These are phyloP conservation scores for Chalcis sispes DNA, from an alignment of 2,888 invertebrate genomes.

Conservation along the genomic window DNA sequence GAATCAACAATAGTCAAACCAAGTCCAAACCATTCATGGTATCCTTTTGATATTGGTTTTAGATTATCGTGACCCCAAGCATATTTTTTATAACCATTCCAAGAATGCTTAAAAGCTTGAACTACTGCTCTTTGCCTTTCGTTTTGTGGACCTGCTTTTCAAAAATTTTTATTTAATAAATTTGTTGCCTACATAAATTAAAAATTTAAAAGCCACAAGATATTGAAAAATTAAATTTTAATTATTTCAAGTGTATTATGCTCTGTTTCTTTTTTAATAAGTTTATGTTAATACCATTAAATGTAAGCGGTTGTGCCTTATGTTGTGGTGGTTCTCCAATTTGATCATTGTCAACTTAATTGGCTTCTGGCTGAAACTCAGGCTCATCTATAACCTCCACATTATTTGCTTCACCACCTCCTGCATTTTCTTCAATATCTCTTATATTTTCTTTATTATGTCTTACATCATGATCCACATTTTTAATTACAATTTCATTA, in stretches of 20 bases:
- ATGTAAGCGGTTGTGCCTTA: slow-evolving; percentile 68
- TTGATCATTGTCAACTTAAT: slow-evolving; percentile 72
- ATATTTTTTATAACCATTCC: slow-evolving; percentile 93
- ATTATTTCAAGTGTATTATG: neutral
- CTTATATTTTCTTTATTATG: no score
- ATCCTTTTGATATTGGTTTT: slow-evolving; percentile 90
- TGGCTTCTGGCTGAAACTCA: slow-evolving; percentile 72
- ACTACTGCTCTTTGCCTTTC: slow-evolving; percentile 90
- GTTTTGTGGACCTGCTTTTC: slow-evolving; percentile 86
- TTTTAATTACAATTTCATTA: no score
- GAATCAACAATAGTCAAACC: slow-evolving; percentile 98
- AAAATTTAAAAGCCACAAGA: no score
- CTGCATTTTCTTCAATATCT: no score
- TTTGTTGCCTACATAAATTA: no score
- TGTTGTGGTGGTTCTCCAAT: slow-evolving; percentile 73
- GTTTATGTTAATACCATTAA: slow-evolving; percentile 64
- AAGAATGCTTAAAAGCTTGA: slow-evolving; percentile 93
- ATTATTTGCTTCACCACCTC: no score
- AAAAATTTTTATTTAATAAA: no score
- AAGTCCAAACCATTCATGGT: slow-evolving; percentile 96
- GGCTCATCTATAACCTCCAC: slow-evolving; percentile 77
- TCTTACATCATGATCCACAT: no score
- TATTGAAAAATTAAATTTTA: no score
- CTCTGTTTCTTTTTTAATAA: no score
- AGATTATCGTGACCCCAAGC: slow-evolving; percentile 99